Conservation (phyloP, 2,888 invertebrate species). For the Hirtodrosophila confusa region DNA sequence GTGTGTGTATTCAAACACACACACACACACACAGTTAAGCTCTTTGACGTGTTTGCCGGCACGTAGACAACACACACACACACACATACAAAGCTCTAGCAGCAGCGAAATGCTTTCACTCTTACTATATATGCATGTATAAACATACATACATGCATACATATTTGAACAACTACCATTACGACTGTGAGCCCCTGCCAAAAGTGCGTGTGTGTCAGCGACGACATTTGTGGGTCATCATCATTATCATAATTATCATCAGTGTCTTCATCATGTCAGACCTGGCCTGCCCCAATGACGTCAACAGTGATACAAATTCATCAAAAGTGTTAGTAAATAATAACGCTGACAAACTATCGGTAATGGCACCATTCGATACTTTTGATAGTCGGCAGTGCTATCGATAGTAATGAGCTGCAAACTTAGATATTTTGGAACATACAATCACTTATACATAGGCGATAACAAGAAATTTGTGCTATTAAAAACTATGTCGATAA, state of each 20-base stretch:
- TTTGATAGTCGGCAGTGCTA: too few species aligned
- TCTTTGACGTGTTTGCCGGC: constrained; percentile 72
- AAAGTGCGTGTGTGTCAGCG: constrained; percentile 34
- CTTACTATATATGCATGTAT: constrained; percentile 53
- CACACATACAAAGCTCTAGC: constrained; percentile 11
- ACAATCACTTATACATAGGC: too few species aligned
- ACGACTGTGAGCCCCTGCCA: constrained; percentile 19
- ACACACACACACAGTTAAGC: neutral
- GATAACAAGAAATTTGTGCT: too few species aligned
- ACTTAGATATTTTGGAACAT: too few species aligned
- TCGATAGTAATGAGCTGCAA: too few species aligned
- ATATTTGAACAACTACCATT: constrained; percentile 9
- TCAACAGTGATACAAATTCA: constrained; percentile 29
- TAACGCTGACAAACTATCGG: neutral
- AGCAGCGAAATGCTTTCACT: constrained; percentile 73
- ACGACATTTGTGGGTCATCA: constrained; percentile 58
- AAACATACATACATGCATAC: neutral
- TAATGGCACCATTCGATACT: too few species aligned
- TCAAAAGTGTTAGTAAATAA: neutral
- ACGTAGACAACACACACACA: constrained; percentile 56
- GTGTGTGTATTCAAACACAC: neutral
- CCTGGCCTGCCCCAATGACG: constrained; percentile 36
- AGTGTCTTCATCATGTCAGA: neutral
- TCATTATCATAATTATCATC: too few species aligned
- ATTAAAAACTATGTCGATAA: too few species aligned